Percentiles rank a stretch among this genome's conserved stretches.
phyloP scores from a whole-genome alignment of 1,140 invertebrate genomes.

The Platyscapa corneri region DNA sequence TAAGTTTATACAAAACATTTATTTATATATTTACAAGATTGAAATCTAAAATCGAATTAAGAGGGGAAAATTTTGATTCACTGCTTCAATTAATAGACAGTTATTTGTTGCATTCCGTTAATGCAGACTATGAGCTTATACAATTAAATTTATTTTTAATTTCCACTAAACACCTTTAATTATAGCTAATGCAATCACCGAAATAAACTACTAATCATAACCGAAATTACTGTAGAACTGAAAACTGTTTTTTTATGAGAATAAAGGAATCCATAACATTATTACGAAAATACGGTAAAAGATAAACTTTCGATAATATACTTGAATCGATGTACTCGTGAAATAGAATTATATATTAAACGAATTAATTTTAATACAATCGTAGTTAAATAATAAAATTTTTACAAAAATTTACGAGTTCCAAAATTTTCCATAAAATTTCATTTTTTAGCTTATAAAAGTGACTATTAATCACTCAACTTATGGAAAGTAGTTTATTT shows the following conservation, averaged over 20 bases:
- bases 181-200: not conserved
- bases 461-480: not conserved
- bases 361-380: not conserved
- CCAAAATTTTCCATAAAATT: not conserved
- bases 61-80: not conserved
- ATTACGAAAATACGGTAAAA: not conserved
- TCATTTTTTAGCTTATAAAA: not conserved
- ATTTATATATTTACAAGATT: no score
- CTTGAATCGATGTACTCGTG: no score
- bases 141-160: not conserved
- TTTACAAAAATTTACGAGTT: slow-evolving; percentile 4
- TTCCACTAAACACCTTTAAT: not conserved
- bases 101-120: not conserved
- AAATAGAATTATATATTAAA: not conserved
- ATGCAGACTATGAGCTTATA: not conserved
- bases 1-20: no score
- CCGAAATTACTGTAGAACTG: not conserved
- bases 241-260: not conserved
- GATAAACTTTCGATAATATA: not conserved
- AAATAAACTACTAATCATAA: not conserved
- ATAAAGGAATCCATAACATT: not conserved
- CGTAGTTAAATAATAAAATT: not conserved
- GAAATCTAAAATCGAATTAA: not conserved
- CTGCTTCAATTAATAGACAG: not conserved
- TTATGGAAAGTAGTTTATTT: not conserved